Evolutionary conservation across 2,797 vertebrate species (phyloP).

Genomic region (Myoxocephalus aenaeus): DNA sequence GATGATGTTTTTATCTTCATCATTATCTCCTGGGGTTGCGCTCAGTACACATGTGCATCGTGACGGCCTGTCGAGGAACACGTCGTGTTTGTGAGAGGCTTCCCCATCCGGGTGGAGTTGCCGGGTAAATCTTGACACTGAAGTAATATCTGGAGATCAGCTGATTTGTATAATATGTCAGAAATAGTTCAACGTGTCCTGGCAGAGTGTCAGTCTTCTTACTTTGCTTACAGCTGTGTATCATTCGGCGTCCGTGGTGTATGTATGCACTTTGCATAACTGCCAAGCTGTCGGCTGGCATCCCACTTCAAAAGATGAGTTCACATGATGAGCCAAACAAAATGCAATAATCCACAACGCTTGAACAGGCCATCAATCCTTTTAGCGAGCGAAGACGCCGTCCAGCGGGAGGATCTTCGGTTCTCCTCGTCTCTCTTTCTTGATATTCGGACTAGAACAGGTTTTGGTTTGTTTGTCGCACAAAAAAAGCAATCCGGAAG

Average conservation of each 20-base stretch:
- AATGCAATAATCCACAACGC: neutral
- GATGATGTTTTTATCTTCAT: constrained; percentile 75
- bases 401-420: constrained; percentile 21
- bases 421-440: constrained; percentile 4
- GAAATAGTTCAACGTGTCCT: neutral
- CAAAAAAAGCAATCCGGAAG: constrained; percentile 13
- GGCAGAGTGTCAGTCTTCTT: too few relatives aligned
- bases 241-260: neutral
- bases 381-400: neutral
- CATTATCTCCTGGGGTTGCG: constrained; percentile 57
- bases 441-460: constrained; percentile 22
- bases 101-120: too few relatives aligned
- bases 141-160: neutral
- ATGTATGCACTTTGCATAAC: constrained; percentile 9
- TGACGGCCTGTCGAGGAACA: neutral
- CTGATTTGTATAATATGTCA: neutral
- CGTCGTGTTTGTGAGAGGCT: neutral
- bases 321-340: neutral
- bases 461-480: constrained; percentile 17
- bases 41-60: constrained; percentile 8
- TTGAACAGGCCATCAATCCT: constrained; percentile 9
- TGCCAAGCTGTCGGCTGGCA: constrained; percentile 2
- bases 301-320: constrained; percentile 26
- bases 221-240: neutral
- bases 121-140: neutral